Percentiles rank a stretch among this genome's conserved stretches.
Evolutionary conservation across 2,888 invertebrate genomes (phyloP).

Genomic region (Unio pictorum): DNA sequence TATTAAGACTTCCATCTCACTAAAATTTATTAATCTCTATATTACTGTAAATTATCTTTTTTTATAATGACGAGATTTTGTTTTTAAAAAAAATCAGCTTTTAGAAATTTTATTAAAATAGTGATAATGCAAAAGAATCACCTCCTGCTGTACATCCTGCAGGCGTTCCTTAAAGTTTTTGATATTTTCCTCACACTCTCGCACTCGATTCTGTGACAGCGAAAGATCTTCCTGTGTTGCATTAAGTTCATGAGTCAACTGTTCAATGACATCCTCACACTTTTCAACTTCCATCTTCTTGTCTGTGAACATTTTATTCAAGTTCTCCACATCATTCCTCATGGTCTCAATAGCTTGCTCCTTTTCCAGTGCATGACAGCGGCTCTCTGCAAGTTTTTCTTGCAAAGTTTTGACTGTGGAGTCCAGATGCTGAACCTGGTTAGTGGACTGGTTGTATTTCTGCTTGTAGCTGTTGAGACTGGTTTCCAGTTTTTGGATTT

Average conservation of each 20-base stretch:
- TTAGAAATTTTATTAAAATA: constrained; percentile 3
- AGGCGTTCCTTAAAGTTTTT: constrained; percentile 56
- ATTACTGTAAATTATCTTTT: neutral
- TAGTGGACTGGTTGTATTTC: constrained; percentile 57
- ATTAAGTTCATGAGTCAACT: constrained; percentile 64
- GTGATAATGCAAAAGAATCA: constrained; percentile 16
- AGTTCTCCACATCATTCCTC: constrained; percentile 57
- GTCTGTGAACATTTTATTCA: constrained; percentile 58
- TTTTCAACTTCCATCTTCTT: constrained; percentile 59
- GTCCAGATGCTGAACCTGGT: constrained; percentile 59
- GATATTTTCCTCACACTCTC: constrained; percentile 59
- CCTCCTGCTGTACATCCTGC: constrained; percentile 59
- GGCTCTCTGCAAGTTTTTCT: constrained; percentile 61
- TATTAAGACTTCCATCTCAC: too few species aligned
- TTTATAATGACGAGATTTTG: neutral
- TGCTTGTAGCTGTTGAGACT: constrained; percentile 58
- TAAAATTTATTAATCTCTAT: too few species aligned
- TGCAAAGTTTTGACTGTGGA: constrained; percentile 55
- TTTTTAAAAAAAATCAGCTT: neutral
- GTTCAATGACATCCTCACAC: constrained; percentile 67
- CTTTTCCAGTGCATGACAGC: constrained; percentile 60
- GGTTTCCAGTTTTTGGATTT: constrained; percentile 48
- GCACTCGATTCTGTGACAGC: constrained; percentile 51
- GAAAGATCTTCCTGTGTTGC: constrained; percentile 62
- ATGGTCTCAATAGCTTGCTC: constrained; percentile 57